Base-by-base conservation (phyloP, 2,888 invertebrate species). In the Plusia festucae region DNA sequence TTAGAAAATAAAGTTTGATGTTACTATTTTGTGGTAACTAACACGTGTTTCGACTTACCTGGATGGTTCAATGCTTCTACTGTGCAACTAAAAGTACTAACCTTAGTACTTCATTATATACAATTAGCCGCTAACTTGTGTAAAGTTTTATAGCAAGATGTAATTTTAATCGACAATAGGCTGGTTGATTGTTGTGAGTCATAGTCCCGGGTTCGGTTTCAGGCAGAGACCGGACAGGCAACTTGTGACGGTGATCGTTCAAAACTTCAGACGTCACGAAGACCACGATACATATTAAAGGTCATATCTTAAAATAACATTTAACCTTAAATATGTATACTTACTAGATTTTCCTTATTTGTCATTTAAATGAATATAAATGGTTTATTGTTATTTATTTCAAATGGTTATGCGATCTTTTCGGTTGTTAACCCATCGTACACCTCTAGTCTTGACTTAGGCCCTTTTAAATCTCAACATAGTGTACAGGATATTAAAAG, bases 21-120 rank as follows among this genome's bases (percentile, higher is more conserved):
- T 30, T n/a, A n/a, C n/a, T n/a, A n/a, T n/a, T 40, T 40, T 40
- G n/a, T 6, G 40, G 34, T 20, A 32, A n/a, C 20, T 15, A 30
- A 34, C 71, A 46, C 57, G 53, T 65, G 57, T 52, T 30, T n/a
- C 32, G 64, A 60, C 46, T 53, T 51, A 77, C 78, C 61, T 57
- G 8, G 53, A 6, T 20, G 20, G 56, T 20, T 60, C 56, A 40
- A 53, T 51, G 53, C 53, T 20, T 56, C 51, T 56, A 53, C 51
- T 22, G 55, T 46, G 59, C 51, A n/a, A 76, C 56, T 62, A 52
- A 20, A 53, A 61, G 52, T 60, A 30, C 57, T 58, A 51, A 32
- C 55, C 49, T 49, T 59, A 57, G 15, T 52, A 62, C 56, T 73
- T 60, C 59, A 67, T 62, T 77, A 59, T 73, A 62, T 54, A 49